Percentiles rank a stretch among this genome's conserved stretches.
phyloP scores from a whole-genome alignment of 1,140 invertebrate genomes.

The Scaptomyza pallida region DNA sequence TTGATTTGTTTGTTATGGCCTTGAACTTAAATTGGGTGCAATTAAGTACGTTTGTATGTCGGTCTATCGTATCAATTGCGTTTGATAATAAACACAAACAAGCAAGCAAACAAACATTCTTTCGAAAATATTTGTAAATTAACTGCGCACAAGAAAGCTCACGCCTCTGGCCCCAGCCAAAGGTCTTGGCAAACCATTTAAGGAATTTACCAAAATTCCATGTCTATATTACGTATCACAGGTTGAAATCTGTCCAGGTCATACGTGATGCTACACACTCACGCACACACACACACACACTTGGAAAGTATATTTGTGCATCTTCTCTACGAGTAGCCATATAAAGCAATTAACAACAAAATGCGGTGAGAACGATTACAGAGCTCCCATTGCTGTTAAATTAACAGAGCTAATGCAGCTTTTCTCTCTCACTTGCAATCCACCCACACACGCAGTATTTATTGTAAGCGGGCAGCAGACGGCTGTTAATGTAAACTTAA shows the following conservation, averaged over 20 bases:
- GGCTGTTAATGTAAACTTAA: slow-evolving; percentile 20
- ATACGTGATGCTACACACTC: slow-evolving; percentile 32
- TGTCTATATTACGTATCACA: slow-evolving; percentile 46
- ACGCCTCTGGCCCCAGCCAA: slow-evolving; percentile 37
- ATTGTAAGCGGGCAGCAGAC: slow-evolving; percentile 31
- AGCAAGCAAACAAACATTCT: slow-evolving; percentile 49
- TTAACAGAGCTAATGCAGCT: slow-evolving; percentile 12
- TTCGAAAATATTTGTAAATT: slow-evolving; percentile 32
- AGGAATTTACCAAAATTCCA: slow-evolving; percentile 36
- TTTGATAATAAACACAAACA: slow-evolving; percentile 44
- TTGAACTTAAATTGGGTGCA: slow-evolving; percentile 73
- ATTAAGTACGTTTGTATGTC: slow-evolving; percentile 40
- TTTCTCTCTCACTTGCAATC: background rate
- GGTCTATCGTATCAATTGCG: slow-evolving; percentile 60
- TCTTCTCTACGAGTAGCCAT: slow-evolving; percentile 29
- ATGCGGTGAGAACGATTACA: slow-evolving; percentile 21
- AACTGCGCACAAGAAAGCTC: slow-evolving; percentile 58
- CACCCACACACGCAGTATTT: slow-evolving; percentile 27
- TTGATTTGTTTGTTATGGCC: slow-evolving; percentile 55
- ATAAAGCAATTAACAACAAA: slow-evolving; percentile 29
- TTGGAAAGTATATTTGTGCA: slow-evolving; percentile 21
- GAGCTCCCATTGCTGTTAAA: slow-evolving; percentile 7
- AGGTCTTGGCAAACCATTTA: slow-evolving; percentile 52
- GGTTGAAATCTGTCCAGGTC: slow-evolving; percentile 31
- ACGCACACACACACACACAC: background rate